A percentile compares a stretch with the other conserved stretches of the same genome.
These are phyloP conservation scores for Drosophila nigricruria DNA, from an alignment of 2,888 invertebrate genomes.

Conservation along the genomic window DNA sequence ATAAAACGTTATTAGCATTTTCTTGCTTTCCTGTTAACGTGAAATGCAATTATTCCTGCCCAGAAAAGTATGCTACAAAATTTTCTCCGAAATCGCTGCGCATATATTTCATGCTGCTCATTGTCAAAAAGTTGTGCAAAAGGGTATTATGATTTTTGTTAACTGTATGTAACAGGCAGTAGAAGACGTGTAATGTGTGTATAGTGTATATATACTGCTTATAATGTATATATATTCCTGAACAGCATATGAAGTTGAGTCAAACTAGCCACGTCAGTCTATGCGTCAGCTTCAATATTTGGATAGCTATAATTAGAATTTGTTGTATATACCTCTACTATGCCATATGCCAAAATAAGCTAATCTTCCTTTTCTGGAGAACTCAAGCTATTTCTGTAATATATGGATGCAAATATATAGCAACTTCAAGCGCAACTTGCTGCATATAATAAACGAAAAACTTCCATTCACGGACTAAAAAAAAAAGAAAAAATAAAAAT, in stretches of 20 bases:
- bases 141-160: neutral
- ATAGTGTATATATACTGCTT: neutral
- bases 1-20: slow-evolving; percentile 4
- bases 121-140: neutral
- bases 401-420: neutral
- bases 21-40: neutral
- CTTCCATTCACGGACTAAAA: neutral
- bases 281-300: neutral
- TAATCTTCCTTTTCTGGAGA: neutral
- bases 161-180: neutral
- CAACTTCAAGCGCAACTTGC: neutral
- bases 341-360: neutral
- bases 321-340: neutral
- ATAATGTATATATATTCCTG: neutral
- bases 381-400: neutral
- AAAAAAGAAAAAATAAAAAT: neutral
- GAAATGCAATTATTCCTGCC: slow-evolving; percentile 11
- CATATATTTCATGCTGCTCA: neutral
- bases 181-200: neutral
- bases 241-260: neutral
- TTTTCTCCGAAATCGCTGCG: slow-evolving; percentile 1
- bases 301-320: neutral
- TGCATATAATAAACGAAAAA: neutral
- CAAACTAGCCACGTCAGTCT: neutral
- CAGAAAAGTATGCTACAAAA: slow-evolving; percentile 14